Percentiles rank a stretch among this genome's conserved stretches.
These are phyloP conservation scores for Ispidina lecontei DNA, from an alignment of 2,797 vertebrate species.

Conservation along the genomic window DNA sequence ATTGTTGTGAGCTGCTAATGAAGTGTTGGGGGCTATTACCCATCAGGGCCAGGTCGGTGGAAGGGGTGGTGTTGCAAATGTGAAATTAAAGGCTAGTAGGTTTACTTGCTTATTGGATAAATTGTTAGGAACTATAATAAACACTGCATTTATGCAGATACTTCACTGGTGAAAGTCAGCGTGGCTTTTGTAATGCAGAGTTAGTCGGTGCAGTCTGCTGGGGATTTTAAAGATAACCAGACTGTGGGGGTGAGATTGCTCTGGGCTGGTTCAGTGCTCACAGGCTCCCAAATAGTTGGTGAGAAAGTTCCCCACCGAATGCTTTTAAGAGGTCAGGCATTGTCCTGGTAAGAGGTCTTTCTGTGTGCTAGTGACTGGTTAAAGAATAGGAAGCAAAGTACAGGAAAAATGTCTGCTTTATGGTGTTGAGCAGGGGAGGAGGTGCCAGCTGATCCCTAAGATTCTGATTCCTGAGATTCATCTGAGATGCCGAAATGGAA, in stretches of 20 bases:
- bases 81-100: not conserved
- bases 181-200: not conserved
- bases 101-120: not conserved
- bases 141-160: not conserved
- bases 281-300: not conserved
- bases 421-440: not conserved
- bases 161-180: not conserved
- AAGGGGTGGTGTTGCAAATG: not conserved
- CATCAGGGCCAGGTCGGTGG: not conserved
- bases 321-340: not conserved
- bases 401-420: not conserved
- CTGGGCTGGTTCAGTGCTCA: not conserved
- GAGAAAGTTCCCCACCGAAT: rapidly evolving
- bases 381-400: not conserved
- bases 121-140: not conserved
- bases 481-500: not conserved
- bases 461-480: too few relatives aligned
- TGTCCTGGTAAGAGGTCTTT: not conserved
- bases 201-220: not conserved
- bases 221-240: not conserved
- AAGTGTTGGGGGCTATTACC: rapidly evolving
- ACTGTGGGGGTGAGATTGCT: not conserved
- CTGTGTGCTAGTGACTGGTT: not conserved
- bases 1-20: not conserved
- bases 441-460: not conserved